These are phyloP conservation scores for Drosophila grimshawi DNA, from an alignment of 1,140 invertebrate genomes.

Conservation along the genomic window DNA sequence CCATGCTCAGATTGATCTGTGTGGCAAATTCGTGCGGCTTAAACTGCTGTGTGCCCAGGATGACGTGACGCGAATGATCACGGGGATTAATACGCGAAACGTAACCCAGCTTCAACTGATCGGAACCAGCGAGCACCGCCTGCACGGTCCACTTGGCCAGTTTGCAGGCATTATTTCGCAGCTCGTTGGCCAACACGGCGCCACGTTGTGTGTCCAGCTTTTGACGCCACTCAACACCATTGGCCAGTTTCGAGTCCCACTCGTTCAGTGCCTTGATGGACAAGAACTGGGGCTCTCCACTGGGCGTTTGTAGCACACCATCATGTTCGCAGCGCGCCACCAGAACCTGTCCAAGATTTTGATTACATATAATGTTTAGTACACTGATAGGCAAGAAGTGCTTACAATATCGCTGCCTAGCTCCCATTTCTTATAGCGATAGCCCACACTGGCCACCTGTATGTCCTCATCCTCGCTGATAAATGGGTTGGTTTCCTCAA, in stretches of 20 bases:
- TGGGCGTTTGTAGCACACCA: constrained; percentile 95
- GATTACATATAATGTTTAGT: background rate
- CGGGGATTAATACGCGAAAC: constrained; percentile 96
- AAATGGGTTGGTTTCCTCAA: constrained; percentile 97
- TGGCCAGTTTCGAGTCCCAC: constrained; percentile 98
- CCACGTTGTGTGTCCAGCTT: constrained; percentile 98
- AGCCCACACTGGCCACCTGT: constrained; percentile 97
- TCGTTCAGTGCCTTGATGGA: constrained; percentile 99
- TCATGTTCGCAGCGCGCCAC: constrained; percentile 98
- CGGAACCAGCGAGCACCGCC: constrained; percentile 97
- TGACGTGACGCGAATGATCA: constrained; percentile 98
- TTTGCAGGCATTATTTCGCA: constrained; percentile 99
- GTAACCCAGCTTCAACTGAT: constrained; percentile 99
- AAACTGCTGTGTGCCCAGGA: constrained; percentile 99
- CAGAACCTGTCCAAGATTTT: constrained; percentile 85
- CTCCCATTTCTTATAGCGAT: constrained; percentile 98
- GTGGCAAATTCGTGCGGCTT: constrained; percentile 99
- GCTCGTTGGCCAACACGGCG: constrained; percentile 98
- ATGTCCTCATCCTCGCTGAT: constrained; percentile 96
- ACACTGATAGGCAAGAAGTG: constrained; percentile 18
- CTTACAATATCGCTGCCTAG: constrained; percentile 95
- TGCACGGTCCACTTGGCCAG: constrained; percentile 99
- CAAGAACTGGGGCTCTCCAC: constrained; percentile 96
- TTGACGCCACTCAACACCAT: constrained; percentile 99
- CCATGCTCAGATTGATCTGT: constrained; percentile 99